Percentiles rank a stretch among this genome's conserved stretches.
These are phyloP conservation scores for Phengaris alcon DNA, from an alignment of 2,888 invertebrate species.

Conservation along the genomic window DNA sequence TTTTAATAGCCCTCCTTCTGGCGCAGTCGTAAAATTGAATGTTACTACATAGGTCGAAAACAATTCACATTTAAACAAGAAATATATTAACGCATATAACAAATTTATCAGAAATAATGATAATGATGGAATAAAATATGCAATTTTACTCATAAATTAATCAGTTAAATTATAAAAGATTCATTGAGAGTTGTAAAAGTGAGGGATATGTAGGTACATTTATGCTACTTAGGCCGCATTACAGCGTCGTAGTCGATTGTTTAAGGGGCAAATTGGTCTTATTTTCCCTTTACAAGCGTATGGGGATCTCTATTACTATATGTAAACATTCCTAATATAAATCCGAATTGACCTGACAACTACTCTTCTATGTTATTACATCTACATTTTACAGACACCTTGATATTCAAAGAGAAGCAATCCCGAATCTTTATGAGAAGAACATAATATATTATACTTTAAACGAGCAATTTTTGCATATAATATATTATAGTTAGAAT, in stretches of 20 bases:
- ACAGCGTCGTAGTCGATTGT: constrained; percentile 62
- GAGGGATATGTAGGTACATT: constrained; percentile 48
- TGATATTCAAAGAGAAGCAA: constrained; percentile 34
- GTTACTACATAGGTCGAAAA: too few species aligned
- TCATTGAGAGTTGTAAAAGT: neutral
- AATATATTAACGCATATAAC: too few species aligned
- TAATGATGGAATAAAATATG: too few species aligned
- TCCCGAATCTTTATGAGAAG: constrained; percentile 3
- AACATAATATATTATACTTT: neutral
- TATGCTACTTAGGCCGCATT: constrained; percentile 66
- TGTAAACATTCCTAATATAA: constrained; percentile 52
- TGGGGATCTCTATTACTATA: constrained; percentile 38
- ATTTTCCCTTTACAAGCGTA: constrained; percentile 54
- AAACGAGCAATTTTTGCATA: too few species aligned
- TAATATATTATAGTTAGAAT: too few species aligned
- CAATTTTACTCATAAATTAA: too few species aligned
- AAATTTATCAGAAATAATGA: too few species aligned
- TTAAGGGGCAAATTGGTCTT: constrained; percentile 68
- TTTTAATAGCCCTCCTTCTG: too few species aligned
- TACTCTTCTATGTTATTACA: constrained; percentile 62
- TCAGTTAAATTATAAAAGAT: too few species aligned
- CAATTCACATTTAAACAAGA: too few species aligned
- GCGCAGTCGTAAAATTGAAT: too few species aligned
- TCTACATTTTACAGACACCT: constrained; percentile 63
- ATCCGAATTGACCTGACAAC: constrained; percentile 65